Percentiles rank a stretch among this genome's conserved stretches.
phyloP scores from a whole-genome alignment of 2,888 invertebrate species.

The Polydrusus tereticollis region DNA sequence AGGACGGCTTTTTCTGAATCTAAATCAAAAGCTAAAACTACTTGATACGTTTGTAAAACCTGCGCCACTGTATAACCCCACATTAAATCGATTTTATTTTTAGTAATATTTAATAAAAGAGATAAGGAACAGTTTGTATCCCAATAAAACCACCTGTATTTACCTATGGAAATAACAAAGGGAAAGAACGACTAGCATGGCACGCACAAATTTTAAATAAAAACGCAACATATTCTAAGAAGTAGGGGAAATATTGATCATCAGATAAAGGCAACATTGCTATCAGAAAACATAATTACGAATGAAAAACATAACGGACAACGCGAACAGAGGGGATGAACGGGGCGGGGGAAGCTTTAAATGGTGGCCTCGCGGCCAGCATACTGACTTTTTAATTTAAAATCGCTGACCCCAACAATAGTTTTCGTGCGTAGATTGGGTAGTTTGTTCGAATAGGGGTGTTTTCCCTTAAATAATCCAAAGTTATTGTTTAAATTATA shows the following conservation, averaged over 20 bases:
- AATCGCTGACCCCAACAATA: conserved; percentile 5
- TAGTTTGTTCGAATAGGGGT: neutral
- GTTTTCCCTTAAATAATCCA: too few relatives aligned
- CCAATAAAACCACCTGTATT: conserved; percentile 56
- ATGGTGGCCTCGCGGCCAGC: conserved; percentile 7
- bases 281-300: conserved; percentile 65
- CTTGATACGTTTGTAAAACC: neutral
- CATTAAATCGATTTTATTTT: conserved; percentile 48
- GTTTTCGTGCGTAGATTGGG: neutral
- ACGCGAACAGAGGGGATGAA: conserved; percentile 57
- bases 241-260: conserved; percentile 66
- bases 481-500: too few relatives aligned
- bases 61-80: conserved; percentile 26
- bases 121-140: conserved; percentile 44
- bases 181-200: conserved; percentile 34
- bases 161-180: conserved; percentile 53
- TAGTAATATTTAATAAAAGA: conserved; percentile 46
- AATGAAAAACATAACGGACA: conserved; percentile 66
- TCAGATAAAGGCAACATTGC: conserved; percentile 65
- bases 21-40: conserved; percentile 1
- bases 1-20: too few relatives aligned
- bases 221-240: conserved; percentile 59
- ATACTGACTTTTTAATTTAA: conserved; percentile 16
- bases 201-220: conserved; percentile 56
- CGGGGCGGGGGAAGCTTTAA: neutral